Evolutionary conservation across 2,888 invertebrate species (phyloP).

Genomic region (Leptothorax acervorum): DNA sequence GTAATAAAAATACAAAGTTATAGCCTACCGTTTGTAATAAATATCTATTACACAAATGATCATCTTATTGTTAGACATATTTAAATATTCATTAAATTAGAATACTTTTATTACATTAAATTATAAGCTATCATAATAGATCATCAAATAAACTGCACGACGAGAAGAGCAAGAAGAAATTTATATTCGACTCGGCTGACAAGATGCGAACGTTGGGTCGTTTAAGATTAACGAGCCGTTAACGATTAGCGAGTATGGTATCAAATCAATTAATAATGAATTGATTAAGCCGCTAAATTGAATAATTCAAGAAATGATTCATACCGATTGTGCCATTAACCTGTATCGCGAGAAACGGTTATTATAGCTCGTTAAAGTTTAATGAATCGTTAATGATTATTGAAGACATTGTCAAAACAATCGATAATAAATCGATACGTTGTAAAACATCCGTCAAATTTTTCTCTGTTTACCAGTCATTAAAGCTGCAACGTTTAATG

Average conservation of each 20-base stretch:
- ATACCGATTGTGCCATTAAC: slow-evolving; percentile 8
- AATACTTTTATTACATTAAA: background rate
- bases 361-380: slow-evolving; percentile 1
- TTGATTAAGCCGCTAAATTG: slow-evolving; percentile 20
- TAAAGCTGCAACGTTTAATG: background rate
- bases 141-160: background rate
- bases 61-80: background rate
- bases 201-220: background rate
- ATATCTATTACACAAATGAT: background rate
- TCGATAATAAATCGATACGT: slow-evolving; percentile 10
- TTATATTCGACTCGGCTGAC: background rate
- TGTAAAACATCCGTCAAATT: background rate
- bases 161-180: background rate
- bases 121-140: background rate
- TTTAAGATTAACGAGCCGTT: background rate
- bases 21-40: background rate
- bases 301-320: slow-evolving; percentile 17
- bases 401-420: slow-evolving; percentile 16
- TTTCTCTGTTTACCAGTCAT: background rate
- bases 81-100: slow-evolving; percentile 15
- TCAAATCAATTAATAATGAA: slow-evolving; percentile 26
- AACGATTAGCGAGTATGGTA: slow-evolving; percentile 5
- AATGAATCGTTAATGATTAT: slow-evolving; percentile 21
- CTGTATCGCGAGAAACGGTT: background rate
- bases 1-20: background rate